A percentile compares a stretch with the other conserved stretches of the same genome.
These are phyloP conservation scores for Saturnia pavonia DNA, from an alignment of 2,888 invertebrate genomes.

Conservation along the genomic window DNA sequence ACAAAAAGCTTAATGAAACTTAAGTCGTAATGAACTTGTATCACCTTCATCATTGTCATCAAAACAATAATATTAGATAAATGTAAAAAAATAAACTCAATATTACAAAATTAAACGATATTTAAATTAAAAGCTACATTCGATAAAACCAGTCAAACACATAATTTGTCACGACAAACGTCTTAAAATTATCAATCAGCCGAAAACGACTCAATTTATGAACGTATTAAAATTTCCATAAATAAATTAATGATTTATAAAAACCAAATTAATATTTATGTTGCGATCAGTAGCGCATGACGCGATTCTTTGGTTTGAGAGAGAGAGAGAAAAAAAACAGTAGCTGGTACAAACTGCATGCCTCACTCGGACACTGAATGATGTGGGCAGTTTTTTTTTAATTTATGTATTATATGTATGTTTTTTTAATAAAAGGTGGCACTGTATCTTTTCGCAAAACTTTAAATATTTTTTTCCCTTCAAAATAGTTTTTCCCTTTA, in stretches of 20 bases:
- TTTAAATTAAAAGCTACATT: not conserved
- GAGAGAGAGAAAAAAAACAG: conserved; percentile 58
- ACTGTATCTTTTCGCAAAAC: not conserved
- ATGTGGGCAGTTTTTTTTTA: conserved; percentile 56
- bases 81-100: not conserved
- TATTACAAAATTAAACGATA: not conserved
- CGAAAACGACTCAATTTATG: conserved; percentile 67
- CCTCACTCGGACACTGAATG: conserved; percentile 60
- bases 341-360: conserved; percentile 67
- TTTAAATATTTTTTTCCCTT: not conserved
- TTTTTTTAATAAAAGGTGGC: not conserved
- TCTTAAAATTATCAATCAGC: conserved; percentile 49
- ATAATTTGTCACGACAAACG: not conserved
- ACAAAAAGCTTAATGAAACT: not conserved
- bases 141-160: not conserved
- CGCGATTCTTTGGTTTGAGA: conserved; percentile 50
- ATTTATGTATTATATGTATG: conserved; percentile 21
- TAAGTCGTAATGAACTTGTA: not conserved
- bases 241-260: conserved; percentile 56
- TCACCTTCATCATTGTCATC: not conserved
- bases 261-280: conserved; percentile 67
- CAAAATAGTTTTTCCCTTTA: not conserved
- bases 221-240: conserved; percentile 46
- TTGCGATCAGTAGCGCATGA: conserved; percentile 60
- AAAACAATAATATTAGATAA: not conserved